Base-by-base conservation (phyloP, 2,113 vertebrate species). In the Oryzias curvinotus region DNA sequence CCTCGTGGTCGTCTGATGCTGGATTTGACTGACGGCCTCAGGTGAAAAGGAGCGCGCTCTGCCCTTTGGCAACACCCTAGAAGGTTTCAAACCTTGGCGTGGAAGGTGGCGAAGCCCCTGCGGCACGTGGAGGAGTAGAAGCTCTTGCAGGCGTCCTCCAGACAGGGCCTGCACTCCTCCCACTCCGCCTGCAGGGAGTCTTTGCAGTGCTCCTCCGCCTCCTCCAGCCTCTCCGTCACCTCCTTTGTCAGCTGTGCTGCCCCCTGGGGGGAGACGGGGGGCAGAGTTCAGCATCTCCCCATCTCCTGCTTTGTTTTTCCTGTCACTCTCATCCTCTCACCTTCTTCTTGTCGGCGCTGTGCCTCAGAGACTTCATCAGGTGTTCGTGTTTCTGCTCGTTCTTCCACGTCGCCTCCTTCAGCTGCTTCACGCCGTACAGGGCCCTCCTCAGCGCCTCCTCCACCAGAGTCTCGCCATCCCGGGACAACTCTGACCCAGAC, bases 331-430 rank as follows among this genome's bases (percentile, higher is more conserved):
- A 15, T 5, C 1, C 1, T 41, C 58, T 49, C 10, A 95, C 96
- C 93, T 90, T 88, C 82, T 94, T 96, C 85, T 97, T 96, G 53
- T 93, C 90, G 21, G 87, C 89, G 76, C 93, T 96, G 83, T 92
- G 93, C 73, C 78, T 91, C 68, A 98, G 85, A 6, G 94, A 94
- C 80, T 89, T 92, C 93, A 96, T 94, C 44, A 98, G 90, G 53
- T 91, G 86, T 51, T 85, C 47, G 0, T 98, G 95, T 55, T 97
- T 96, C 74, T 92, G 90, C 85, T 90, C 91, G 10, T 94, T 96
- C 84, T 62, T 93, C 86, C 91, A 91, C 95, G 97, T 94, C 82
- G 92, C 84, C 59, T 93, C 90, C 92, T 92, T 96, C 92, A 98
- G 96, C 87, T 96, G 90, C 71, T 94, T 96, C 66, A 96, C 89